Base-by-base conservation (phyloP, 2,888 invertebrate species). In the Ethmia dodecea region DNA sequence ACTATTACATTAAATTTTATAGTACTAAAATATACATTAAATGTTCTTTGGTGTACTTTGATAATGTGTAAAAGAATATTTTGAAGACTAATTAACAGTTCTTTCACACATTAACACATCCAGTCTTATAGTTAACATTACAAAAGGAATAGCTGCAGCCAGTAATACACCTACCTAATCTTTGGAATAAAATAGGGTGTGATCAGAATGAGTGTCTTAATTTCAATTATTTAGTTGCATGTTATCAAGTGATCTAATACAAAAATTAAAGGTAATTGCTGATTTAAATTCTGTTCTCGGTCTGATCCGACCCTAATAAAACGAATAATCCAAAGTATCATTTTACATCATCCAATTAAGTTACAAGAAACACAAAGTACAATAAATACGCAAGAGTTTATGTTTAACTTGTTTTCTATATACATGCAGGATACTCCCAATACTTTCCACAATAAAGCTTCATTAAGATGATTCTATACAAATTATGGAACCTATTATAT, bases 161-260 rank as follows among this genome's bases (percentile, higher is more conserved):
- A 24, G 14, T n/a, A 38, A 43, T 45, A 42, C 37, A 44, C 36
- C 39, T 22, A 34, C 16, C 13, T 22, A 9, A 8, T 22, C 22
- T 22, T 22, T n/a, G 8, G n/a, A n/a, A 22, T 22, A 22, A 22
- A n/a, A 34, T 30, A 45, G 55, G 58, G 50, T 52, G 46, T 45
- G 54, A 60, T 47, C 55, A 60, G 46, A 54, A 47, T 47, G 50
- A 63, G 51, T 48, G 49, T 52, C 37, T 34, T 9, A 20, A 22
- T 25, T 18, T 13, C 13, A 20, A 9, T 11, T 26, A 9, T 35
- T 25, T 30, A n/a, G n/a, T n/a, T n/a, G n/a, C n/a, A n/a, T n/a
- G n/a, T n/a, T n/a, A n/a, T n/a, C n/a, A n/a, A n/a, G n/a, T n/a
- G n/a, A n/a, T n/a, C n/a, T n/a, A n/a, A n/a, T n/a, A n/a, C n/a